Evolutionary conservation across 2,888 invertebrate species (phyloP), one percentile per base, ranked within the genome.

Genomic region (Drosophila hamatofila): DNA sequence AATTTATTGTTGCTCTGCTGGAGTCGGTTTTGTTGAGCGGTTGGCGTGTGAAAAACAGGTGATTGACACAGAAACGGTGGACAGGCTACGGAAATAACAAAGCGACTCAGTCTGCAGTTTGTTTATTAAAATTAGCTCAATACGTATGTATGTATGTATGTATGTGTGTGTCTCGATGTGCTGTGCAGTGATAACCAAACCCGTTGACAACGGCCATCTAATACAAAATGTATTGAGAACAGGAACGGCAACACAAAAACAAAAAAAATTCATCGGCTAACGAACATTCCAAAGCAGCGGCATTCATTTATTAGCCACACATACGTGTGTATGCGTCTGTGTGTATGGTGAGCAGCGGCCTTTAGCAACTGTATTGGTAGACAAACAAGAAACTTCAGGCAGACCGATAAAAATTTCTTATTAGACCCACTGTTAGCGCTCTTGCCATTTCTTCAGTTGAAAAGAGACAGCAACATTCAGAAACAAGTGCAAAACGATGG

Each of bases 151-250:
- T 57, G 44, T 57, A 49, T 63, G 51, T 73, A 35, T 77, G 60
- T 68, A 54, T 55, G n/a, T n/a, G 27, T 21, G 21, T 2, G 16
- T 16, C 14, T 37, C 7, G 2, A 16, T 21, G 44, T 44, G 44
- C 42, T 27, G 27, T 48, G 48, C 58, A 21, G 59, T 68, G 84
- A 89, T 86, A 81, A 86, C 72, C 70, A 59, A 74, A 75, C 73
- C 72, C 85, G 82, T 87, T 87, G 88, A 87, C 89, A 81, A 89
- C 66, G 63, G 52, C 48, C 54, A 70, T 46, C 71, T 75, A 77
- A 75, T 70, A 70, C 85, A 75, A 84, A 80, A 82, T 85, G 83
- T 85, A 88, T 85, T 83, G 84, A 75, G 87, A 79, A 83, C 80
- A 66, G 60, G 42, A 77, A 66, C 64, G 60, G 66, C 69, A 72